Conservation (phyloP, 2,888 invertebrate genomes). For the Arenicola marina region DNA sequence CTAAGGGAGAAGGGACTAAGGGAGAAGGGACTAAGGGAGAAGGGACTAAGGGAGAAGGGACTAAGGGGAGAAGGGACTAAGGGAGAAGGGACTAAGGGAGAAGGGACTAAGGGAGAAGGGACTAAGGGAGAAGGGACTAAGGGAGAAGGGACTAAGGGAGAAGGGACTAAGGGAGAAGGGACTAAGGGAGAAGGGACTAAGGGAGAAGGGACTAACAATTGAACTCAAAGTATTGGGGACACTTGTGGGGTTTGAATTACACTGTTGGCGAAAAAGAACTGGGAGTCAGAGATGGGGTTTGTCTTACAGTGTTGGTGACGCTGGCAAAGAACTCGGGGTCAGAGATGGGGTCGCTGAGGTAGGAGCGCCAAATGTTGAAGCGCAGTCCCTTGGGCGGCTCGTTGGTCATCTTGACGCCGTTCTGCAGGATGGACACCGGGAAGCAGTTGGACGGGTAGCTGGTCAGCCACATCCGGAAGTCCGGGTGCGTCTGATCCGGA, state of each 20-base stretch:
- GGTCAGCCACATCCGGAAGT: conserved; percentile 63
- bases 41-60: too few relatives aligned
- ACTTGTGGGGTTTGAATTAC: too few relatives aligned
- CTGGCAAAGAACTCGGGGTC: conserved; percentile 79
- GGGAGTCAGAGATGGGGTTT: neutral
- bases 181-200: too few relatives aligned
- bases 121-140: too few relatives aligned
- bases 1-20: too few relatives aligned
- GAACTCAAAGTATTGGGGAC: neutral
- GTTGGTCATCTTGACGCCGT: conserved; percentile 64
- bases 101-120: too few relatives aligned
- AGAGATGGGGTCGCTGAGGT: conserved; percentile 82
- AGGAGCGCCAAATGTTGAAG: conserved; percentile 64
- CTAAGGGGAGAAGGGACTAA: too few relatives aligned
- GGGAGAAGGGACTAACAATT: neutral
- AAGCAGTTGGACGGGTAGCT: conserved; percentile 61
- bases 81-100: too few relatives aligned
- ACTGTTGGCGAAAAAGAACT: too few relatives aligned
- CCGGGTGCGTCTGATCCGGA: conserved; percentile 61
- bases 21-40: too few relatives aligned
- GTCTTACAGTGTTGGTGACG: conserved; percentile 53
- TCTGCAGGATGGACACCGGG: conserved; percentile 63
- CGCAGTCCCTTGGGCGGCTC: conserved; percentile 63
- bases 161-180: too few relatives aligned
- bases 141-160: too few relatives aligned